Percentiles rank a stretch among this genome's conserved stretches.
phyloP scores from a whole-genome alignment of 2,888 invertebrate genomes.

The Cheiracanthium punctorium region DNA sequence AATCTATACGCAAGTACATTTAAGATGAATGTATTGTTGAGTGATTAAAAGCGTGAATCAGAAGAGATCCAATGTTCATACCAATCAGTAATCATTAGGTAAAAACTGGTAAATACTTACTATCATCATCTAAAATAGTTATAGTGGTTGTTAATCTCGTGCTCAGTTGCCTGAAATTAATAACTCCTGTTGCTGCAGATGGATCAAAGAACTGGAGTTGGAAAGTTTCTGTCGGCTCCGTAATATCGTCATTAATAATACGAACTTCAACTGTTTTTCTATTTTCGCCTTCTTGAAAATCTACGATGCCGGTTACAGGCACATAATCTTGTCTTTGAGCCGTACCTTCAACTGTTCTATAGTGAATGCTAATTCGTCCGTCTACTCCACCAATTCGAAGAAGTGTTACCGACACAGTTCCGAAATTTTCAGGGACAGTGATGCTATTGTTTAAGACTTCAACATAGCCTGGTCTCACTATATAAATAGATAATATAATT shows the following conservation, averaged over 20 bases:
- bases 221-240: slow-evolving; percentile 81
- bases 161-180: slow-evolving; percentile 75
- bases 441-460: background rate
- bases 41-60: no score
- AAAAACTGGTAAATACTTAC: no score
- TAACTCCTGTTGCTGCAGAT: slow-evolving; percentile 73
- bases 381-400: slow-evolving; percentile 2
- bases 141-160: slow-evolving; percentile 79
- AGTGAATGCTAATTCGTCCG: slow-evolving; percentile 4
- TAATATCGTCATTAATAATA: slow-evolving; percentile 79
- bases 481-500: no score
- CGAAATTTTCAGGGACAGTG: background rate
- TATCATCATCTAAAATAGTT: slow-evolving; percentile 80
- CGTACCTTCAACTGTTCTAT: slow-evolving; percentile 79
- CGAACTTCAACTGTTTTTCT: slow-evolving; percentile 78
- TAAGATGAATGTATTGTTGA: no score
- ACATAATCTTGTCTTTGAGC: slow-evolving; percentile 80
- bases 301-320: slow-evolving; percentile 78
- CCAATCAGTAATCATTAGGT: no score
- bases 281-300: slow-evolving; percentile 78
- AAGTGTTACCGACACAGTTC: slow-evolving; percentile 1
- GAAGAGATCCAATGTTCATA: no score
- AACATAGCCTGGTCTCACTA: slow-evolving; percentile 39
- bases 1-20: no score
- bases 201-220: slow-evolving; percentile 68